Evolutionary conservation across 2,888 invertebrate species (phyloP).

Genomic region (Lamproptera curius): DNA sequence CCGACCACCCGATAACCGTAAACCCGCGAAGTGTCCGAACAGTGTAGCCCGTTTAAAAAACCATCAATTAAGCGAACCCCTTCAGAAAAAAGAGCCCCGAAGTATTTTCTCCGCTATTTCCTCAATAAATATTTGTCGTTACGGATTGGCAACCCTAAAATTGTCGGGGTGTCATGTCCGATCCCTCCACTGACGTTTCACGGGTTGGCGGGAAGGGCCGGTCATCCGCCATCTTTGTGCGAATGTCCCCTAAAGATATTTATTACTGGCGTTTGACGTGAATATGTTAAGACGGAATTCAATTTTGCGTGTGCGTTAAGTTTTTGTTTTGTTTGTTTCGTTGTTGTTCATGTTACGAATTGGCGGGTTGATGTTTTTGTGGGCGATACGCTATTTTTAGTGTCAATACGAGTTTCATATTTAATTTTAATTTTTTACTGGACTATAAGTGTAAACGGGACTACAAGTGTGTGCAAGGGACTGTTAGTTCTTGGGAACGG

Average conservation of each 20-base stretch:
- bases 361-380: too few species aligned
- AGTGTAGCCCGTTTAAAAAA: constrained; percentile 37
- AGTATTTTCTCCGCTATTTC: constrained; percentile 49
- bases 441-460: too few species aligned
- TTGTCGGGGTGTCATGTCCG: constrained; percentile 57
- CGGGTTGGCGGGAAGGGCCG: constrained; percentile 41
- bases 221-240: constrained; percentile 52
- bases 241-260: constrained; percentile 50
- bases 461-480: too few species aligned
- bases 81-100: constrained; percentile 29
- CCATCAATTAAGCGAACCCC: constrained; percentile 41
- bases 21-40: constrained; percentile 6
- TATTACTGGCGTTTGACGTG: constrained; percentile 53
- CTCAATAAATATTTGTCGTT: constrained; percentile 51
- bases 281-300: constrained; percentile 28
- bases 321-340: constrained; percentile 10
- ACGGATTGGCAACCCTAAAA: constrained; percentile 53
- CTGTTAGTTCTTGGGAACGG: too few species aligned
- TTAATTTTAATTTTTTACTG: too few species aligned
- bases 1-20: too few species aligned
- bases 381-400: too few species aligned
- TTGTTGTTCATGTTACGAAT: too few species aligned
- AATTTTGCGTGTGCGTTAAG: constrained; percentile 22
- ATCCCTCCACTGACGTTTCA: constrained; percentile 67
- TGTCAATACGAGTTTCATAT: too few species aligned